phyloP scores from a whole-genome alignment of 2,113 vertebrate genomes.

The Phainopepla nitens region DNA sequence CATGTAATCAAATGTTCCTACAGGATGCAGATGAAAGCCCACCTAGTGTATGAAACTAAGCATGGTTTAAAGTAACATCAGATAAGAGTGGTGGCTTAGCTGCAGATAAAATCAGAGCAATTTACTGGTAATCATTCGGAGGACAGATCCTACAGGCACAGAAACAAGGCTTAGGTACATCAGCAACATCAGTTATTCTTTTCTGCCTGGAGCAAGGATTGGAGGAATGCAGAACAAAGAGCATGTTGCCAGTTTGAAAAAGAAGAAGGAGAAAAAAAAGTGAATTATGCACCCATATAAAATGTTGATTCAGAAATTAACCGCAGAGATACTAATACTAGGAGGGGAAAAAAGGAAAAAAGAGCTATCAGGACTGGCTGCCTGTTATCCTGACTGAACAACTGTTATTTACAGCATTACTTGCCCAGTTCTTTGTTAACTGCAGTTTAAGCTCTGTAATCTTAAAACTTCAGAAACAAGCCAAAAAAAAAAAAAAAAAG shows the following conservation, averaged over 20 bases:
- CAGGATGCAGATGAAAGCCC: not conserved
- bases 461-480: not conserved
- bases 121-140: not conserved
- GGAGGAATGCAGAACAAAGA: not conserved
- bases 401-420: not conserved
- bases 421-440: not conserved
- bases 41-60: not conserved
- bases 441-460: not conserved
- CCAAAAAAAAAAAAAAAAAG: too few relatives aligned
- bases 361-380: not conserved
- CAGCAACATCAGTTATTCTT: not conserved
- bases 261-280: rapidly evolving
- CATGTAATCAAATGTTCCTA: not conserved
- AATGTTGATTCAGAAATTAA: not conserved
- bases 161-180: not conserved
- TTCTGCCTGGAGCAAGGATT: not conserved
- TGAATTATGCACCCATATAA: not conserved
- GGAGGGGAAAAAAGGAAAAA: not conserved
- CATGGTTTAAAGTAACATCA: not conserved
- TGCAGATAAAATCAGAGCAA: slow-evolving; percentile 29
- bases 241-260: not conserved
- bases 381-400: not conserved
- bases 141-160: not conserved
- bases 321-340: not conserved
- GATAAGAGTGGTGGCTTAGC: not conserved